Conservation (phyloP, 2,113 vertebrate genomes). For the Cercocebus atys region DNA sequence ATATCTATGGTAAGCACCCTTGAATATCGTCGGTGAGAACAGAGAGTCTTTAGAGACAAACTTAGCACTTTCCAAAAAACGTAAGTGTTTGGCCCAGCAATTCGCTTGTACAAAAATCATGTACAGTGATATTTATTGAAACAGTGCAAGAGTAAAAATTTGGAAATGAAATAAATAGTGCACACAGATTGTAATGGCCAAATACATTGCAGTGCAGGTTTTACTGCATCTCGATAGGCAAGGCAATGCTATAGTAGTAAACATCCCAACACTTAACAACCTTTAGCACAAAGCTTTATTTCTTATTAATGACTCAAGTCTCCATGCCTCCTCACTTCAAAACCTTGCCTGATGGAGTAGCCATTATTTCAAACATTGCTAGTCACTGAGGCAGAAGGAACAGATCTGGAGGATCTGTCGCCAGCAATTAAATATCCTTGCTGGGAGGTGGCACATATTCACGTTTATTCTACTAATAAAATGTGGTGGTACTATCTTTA, state of each 20-base stretch:
- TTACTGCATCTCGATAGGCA: background rate
- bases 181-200: background rate
- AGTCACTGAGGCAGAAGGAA: background rate
- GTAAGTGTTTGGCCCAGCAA: background rate
- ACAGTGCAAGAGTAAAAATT: background rate
- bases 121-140: background rate
- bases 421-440: background rate
- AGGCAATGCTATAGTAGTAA: background rate
- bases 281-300: background rate
- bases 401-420: background rate
- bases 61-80: background rate
- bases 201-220: background rate
- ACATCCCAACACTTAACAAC: background rate
- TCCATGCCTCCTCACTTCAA: background rate
- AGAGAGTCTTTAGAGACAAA: background rate
- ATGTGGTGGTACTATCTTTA: background rate
- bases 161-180: background rate
- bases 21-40: background rate
- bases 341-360: background rate
- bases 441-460: background rate
- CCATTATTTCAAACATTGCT: background rate
- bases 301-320: background rate
- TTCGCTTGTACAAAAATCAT: background rate
- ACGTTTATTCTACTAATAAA: background rate
- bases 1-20: background rate